Evolutionary conservation across 2,888 invertebrate species (phyloP).

Genomic region (Cetonia aurata): DNA sequence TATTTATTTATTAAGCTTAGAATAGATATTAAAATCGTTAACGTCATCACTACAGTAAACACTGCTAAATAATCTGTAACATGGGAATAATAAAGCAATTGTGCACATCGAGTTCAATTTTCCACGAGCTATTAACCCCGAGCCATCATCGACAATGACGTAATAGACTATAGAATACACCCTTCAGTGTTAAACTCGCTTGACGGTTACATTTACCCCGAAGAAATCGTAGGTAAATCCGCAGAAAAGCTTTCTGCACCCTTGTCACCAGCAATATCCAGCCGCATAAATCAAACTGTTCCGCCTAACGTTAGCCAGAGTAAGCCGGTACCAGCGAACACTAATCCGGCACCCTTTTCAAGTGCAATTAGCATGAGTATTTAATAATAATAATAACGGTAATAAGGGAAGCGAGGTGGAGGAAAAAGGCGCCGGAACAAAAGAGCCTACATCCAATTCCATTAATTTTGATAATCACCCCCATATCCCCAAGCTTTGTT

Average conservation of each 20-base stretch:
- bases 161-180: no score
- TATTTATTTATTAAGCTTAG: no score
- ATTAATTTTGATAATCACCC: conserved; percentile 29
- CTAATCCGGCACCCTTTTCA: conserved; percentile 24
- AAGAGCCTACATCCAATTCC: conserved; percentile 21
- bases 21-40: no score
- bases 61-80: no score
- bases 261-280: conserved; percentile 10
- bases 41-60: no score
- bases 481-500: not conserved
- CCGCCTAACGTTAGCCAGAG: not conserved
- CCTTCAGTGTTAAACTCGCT: no score
- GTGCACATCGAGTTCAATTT: no score
- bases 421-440: conserved; percentile 26
- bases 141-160: no score
- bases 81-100: no score
- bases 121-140: no score
- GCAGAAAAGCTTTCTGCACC: conserved; percentile 10
- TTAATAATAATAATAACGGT: conserved; percentile 30
- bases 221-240: not conserved
- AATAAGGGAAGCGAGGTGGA: conserved; percentile 18
- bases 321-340: conserved; percentile 15
- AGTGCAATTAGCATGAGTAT: conserved; percentile 30
- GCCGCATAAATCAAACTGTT: conserved; percentile 18
- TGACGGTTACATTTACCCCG: no score